Evolutionary conservation across 2,888 invertebrate genomes (phyloP).

Genomic region (Eudemis profundana): DNA sequence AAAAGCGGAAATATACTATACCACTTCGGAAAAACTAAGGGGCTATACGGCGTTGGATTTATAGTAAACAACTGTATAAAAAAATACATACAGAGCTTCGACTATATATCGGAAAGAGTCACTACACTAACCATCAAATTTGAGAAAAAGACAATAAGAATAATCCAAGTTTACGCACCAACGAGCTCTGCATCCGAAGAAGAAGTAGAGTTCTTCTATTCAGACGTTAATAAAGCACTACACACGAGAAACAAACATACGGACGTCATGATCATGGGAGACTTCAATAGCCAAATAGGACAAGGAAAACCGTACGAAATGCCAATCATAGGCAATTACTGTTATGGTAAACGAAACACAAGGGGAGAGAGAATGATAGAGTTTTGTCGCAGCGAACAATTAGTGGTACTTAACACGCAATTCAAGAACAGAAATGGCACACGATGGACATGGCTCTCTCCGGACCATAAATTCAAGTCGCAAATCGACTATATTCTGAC

Average conservation of each 20-base stretch:
- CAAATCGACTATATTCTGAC: too few species aligned
- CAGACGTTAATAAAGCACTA: too few species aligned
- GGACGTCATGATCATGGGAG: not conserved
- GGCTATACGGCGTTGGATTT: slow-evolving; percentile 3
- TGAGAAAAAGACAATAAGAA: not conserved
- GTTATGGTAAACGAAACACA: too few species aligned
- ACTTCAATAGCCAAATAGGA: too few species aligned
- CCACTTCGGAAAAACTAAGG: not conserved
- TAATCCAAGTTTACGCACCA: not conserved
- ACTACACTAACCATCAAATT: not conserved
- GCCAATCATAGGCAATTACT: too few species aligned
- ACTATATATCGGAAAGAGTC: not conserved
- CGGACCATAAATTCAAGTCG: too few species aligned
- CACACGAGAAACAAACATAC: not conserved
- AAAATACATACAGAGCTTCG: not conserved
- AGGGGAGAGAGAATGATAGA: too few species aligned
- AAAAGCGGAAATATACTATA: not conserved
- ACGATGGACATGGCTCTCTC: too few species aligned
- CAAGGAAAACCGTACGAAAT: not conserved
- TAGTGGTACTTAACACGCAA: too few species aligned
- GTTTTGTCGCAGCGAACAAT: too few species aligned
- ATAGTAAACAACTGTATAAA: not conserved
- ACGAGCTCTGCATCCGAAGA: not conserved
- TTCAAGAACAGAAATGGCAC: too few species aligned
- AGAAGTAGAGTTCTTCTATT: not conserved